These are phyloP conservation scores for Drosophila leonis DNA, from an alignment of 2,888 invertebrate species.

Conservation along the genomic window DNA sequence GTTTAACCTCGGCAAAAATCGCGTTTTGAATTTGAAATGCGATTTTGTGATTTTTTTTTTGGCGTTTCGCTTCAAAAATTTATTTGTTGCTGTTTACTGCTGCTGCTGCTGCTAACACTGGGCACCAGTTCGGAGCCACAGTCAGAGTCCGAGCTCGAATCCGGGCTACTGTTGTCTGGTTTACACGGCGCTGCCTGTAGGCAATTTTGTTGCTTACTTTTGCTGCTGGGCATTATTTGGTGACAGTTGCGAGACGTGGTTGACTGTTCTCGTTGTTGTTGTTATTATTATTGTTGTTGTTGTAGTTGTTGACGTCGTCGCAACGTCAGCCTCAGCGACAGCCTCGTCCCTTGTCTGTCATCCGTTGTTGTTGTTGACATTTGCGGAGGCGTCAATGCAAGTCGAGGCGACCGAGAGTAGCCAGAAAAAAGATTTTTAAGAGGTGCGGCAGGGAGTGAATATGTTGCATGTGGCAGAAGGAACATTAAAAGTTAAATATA, in stretches of 20 bases:
- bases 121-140: slow-evolving; percentile 9
- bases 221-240: slow-evolving; percentile 61
- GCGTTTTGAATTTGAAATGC: slow-evolving; percentile 84
- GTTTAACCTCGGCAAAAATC: slow-evolving; percentile 84
- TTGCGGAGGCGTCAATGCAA: slow-evolving; percentile 58
- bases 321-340: slow-evolving; percentile 12
- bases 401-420: slow-evolving; percentile 1
- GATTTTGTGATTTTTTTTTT: slow-evolving; percentile 56
- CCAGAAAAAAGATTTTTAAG: not conserved
- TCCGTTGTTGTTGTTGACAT: slow-evolving; percentile 36
- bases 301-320: slow-evolving; percentile 28
- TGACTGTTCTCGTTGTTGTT: slow-evolving; percentile 20
- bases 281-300: slow-evolving; percentile 22
- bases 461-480: not conserved
- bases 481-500: not conserved
- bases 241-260: slow-evolving; percentile 57
- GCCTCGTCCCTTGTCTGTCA: slow-evolving; percentile 25
- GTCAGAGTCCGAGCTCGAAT: slow-evolving; percentile 29
- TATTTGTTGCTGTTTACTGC: slow-evolving; percentile 49
- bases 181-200: slow-evolving; percentile 31
- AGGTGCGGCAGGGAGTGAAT: not conserved
- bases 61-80: slow-evolving; percentile 71
- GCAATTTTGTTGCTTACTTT: slow-evolving; percentile 20
- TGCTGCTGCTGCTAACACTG: slow-evolving; percentile 16
- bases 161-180: slow-evolving; percentile 62